phyloP scores from a whole-genome alignment of 2,888 invertebrate species.

The Acleris literana region DNA sequence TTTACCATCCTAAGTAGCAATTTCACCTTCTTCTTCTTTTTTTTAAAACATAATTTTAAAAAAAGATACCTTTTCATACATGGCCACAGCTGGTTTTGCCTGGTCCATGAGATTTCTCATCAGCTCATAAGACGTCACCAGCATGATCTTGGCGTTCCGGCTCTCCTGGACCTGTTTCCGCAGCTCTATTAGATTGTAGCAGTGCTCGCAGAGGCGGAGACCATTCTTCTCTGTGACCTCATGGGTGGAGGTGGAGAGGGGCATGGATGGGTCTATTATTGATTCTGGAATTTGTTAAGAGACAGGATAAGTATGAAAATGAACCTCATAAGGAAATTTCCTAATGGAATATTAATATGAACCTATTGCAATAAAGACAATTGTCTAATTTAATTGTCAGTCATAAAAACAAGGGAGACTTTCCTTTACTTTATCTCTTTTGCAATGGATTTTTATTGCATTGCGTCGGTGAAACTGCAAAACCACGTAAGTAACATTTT shows the following conservation, averaged over 20 bases:
- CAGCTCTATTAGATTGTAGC: conserved; percentile 91
- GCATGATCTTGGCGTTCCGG: conserved; percentile 89
- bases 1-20: too few species aligned
- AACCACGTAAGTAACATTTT: too few species aligned
- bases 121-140: conserved; percentile 92
- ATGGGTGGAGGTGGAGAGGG: conserved; percentile 53
- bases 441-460: too few species aligned
- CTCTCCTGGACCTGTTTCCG: conserved; percentile 91
- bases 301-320: not conserved
- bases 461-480: too few species aligned
- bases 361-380: too few species aligned
- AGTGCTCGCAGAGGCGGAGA: conserved; percentile 89
- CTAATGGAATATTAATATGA: too few species aligned
- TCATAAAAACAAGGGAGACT: too few species aligned
- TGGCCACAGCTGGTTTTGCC: conserved; percentile 86
- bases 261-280: conserved; percentile 76
- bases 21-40: too few species aligned
- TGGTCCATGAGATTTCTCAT: conserved; percentile 90
- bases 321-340: too few species aligned
- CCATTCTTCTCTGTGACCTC: conserved; percentile 82
- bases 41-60: too few species aligned
- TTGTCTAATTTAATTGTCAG: too few species aligned
- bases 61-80: conserved; percentile 86
- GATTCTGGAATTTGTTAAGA: conserved; percentile 54
- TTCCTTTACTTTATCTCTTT: too few species aligned